Conservation (phyloP, 1,140 invertebrate species). For the Drosophila dunni region DNA sequence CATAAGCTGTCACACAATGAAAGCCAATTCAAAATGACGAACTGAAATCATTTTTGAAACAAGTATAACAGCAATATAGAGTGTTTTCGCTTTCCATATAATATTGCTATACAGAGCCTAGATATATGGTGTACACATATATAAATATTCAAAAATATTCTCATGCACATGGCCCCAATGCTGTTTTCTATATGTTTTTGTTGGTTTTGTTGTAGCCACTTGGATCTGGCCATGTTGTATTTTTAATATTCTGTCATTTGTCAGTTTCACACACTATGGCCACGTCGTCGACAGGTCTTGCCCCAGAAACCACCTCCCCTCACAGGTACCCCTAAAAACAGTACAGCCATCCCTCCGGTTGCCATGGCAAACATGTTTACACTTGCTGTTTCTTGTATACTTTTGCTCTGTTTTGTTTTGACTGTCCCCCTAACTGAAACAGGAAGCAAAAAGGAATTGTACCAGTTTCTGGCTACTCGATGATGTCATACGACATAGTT, state of each 20-base stretch:
- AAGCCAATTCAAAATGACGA: conserved; percentile 16
- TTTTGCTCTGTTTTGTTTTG: conserved; percentile 47
- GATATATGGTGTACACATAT: not conserved
- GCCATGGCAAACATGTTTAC: conserved; percentile 65
- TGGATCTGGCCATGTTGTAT: conserved; percentile 50
- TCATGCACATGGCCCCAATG: conserved; percentile 41
- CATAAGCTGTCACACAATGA: conserved; percentile 13
- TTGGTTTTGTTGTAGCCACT: conserved; percentile 17
- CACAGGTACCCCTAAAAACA: not conserved
- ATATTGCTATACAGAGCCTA: not conserved
- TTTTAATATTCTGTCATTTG: conserved; percentile 68
- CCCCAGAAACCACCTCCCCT: conserved; percentile 1
- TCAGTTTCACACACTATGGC: conserved; percentile 57
- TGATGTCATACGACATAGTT: conserved; percentile 68
- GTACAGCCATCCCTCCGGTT: conserved; percentile 24
- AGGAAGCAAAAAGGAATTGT: conserved; percentile 45
- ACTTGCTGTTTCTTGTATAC: conserved; percentile 17
- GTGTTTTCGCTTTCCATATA: not conserved
- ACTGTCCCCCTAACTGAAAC: conserved; percentile 23
- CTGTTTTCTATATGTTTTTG: not conserved
- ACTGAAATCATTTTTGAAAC: conserved; percentile 22
- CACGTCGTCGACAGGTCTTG: conserved; percentile 44
- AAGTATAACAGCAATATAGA: conserved; percentile 2
- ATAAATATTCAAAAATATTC: conserved; percentile 7
- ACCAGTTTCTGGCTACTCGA: conserved; percentile 36